Conservation (phyloP, 2,113 vertebrate genomes). For the Otis tarda region DNA sequence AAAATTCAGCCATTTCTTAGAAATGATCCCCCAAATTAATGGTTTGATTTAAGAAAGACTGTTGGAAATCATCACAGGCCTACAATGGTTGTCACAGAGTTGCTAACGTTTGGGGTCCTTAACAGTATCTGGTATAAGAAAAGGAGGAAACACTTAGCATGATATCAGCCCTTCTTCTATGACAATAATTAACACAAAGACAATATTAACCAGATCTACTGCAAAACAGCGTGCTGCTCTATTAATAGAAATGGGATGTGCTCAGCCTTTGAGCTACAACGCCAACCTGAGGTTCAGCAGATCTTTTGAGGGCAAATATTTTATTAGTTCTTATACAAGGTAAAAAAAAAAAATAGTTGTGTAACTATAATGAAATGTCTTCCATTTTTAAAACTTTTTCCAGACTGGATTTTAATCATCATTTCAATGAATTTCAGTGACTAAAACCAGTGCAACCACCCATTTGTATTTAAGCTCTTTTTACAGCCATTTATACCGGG, state of each 20-base stretch:
- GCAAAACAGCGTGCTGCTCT: background rate
- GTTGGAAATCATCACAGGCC: background rate
- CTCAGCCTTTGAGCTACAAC: background rate
- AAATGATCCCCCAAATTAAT: background rate
- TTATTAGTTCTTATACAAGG: background rate
- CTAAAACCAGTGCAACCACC: slow-evolving; percentile 15
- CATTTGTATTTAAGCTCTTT: slow-evolving; percentile 49
- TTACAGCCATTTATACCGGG: slow-evolving; percentile 39
- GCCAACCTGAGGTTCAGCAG: background rate
- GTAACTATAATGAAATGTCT: background rate
- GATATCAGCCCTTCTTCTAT: background rate
- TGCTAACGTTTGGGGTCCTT: background rate
- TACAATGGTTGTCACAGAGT: background rate
- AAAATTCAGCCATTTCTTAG: background rate
- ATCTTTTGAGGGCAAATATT: background rate
- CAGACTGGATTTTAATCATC: slow-evolving; percentile 33
- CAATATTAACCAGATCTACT: background rate
- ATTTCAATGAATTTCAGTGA: slow-evolving; percentile 22
- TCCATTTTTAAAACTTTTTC: background rate
- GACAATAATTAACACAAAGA: background rate
- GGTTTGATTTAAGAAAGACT: background rate
- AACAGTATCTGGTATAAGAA: background rate
- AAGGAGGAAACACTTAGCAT: background rate
- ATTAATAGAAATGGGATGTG: background rate
- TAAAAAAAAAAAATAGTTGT: no score